Percentiles rank a stretch among this genome's conserved stretches.
Conservation (phyloP, 2,113 vertebrate species). For the Xerus inauris region DNA sequence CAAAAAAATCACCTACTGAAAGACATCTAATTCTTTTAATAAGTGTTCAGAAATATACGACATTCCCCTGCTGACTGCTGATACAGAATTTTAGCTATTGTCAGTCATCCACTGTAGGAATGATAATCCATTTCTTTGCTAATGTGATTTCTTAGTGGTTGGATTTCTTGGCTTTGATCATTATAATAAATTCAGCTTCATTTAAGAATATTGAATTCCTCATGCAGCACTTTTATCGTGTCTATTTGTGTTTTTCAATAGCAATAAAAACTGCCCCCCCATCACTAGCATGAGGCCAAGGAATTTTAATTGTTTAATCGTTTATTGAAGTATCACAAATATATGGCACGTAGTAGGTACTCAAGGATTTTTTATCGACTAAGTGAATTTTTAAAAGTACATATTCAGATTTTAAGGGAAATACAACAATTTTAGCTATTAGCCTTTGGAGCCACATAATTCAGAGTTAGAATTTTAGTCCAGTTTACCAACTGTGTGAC, state of each 20-base stretch:
- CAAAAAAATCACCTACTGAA: background rate
- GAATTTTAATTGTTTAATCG: background rate
- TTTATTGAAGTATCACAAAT: background rate
- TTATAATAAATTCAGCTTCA: background rate
- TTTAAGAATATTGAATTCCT: background rate
- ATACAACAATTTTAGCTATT: background rate
- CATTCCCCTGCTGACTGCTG: background rate
- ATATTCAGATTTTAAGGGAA: background rate
- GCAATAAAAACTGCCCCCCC: background rate
- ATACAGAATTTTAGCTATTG: background rate
- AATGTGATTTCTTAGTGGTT: background rate
- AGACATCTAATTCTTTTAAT: background rate
- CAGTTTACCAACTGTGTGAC: background rate
- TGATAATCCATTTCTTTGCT: slow-evolving; percentile 9
- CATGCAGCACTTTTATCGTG: background rate
- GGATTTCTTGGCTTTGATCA: slow-evolving; percentile 13
- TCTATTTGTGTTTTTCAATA: background rate
- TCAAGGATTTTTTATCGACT: background rate
- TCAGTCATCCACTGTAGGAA: background rate
- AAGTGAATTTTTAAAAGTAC: background rate
- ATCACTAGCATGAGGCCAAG: background rate
- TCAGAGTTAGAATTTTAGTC: background rate
- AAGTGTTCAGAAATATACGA: background rate
- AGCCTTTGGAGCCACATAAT: background rate
- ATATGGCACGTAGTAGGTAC: background rate